phyloP scores from a whole-genome alignment of 2,888 invertebrate species.

The Eucera pruinosa region DNA sequence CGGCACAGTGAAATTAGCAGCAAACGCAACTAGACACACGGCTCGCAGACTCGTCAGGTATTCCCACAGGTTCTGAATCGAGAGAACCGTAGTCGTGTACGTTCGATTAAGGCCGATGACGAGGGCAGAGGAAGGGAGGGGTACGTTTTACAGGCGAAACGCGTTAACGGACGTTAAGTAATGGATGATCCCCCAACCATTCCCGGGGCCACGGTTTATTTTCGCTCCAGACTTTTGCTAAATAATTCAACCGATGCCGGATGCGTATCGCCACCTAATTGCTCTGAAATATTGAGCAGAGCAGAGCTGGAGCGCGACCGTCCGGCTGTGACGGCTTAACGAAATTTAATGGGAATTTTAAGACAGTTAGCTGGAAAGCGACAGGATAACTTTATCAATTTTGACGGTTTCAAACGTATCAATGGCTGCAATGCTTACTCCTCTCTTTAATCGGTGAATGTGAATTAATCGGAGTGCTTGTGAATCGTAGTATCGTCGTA shows the following conservation, averaged over 20 bases:
- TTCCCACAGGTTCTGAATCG: slow-evolving; percentile 57
- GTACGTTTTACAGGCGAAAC: slow-evolving; percentile 66
- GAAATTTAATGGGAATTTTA: slow-evolving; percentile 75
- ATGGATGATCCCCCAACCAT: slow-evolving; percentile 65
- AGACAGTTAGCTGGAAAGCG: slow-evolving; percentile 21
- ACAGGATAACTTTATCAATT: background rate
- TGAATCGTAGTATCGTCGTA: too few relatives aligned
- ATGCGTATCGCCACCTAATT: slow-evolving; percentile 73
- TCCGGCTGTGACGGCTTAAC: slow-evolving; percentile 74
- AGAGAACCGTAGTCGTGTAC: slow-evolving; percentile 43
- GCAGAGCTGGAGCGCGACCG: slow-evolving; percentile 36
- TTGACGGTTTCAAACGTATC: background rate
- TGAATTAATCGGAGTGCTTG: too few relatives aligned
- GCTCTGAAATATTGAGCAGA: slow-evolving; percentile 75
- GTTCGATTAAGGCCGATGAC: slow-evolving; percentile 65
- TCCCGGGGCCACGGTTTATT: slow-evolving; percentile 66
- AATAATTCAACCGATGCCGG: slow-evolving; percentile 73
- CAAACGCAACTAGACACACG: slow-evolving; percentile 39
- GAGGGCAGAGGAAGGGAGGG: slow-evolving; percentile 30
- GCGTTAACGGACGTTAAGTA: slow-evolving; percentile 70
- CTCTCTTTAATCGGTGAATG: too few relatives aligned
- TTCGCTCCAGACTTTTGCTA: slow-evolving; percentile 71
- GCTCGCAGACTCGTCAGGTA: slow-evolving; percentile 51
- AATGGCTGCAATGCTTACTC: too few relatives aligned
- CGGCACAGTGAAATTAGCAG: slow-evolving; percentile 57